Evolutionary conservation across 2,888 invertebrate genomes (phyloP), one percentile per base, ranked within the genome.

Genomic region (Agonopterix subpropinquella): DNA sequence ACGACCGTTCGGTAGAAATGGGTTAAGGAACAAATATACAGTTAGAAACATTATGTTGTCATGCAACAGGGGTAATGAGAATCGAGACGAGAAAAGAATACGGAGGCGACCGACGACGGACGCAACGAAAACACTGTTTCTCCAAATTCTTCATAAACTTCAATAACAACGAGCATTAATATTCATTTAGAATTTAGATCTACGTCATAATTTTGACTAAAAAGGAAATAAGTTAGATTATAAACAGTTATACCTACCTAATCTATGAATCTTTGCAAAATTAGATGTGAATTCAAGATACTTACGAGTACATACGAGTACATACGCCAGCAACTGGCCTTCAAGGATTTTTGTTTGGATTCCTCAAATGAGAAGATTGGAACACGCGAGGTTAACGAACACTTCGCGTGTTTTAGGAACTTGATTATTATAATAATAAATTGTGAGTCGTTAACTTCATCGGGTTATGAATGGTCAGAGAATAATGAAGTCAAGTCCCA

Each of bases 401-500:
- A 15, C 44, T 11, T 54, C 43, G 52, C 54, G 50, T 54, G 54
- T 15, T 45, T 39, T 46, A 43, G 4, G 15, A 2, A 15, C 37
- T 37, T 18, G 15, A 43, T 47, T 43, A 50, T 41, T 42, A 11
- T 9, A 42, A 37, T 11, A 9, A 41, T 45, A 43, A 45, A n/a
- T 39, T 39, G 3, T 3, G 4, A n/a, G 42, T 42, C 11, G 42
- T 42, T n/a, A 39, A n/a, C 39, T 39, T 48, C 36, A 41, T 48
- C 5, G 8, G 36, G 18, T 70, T 68, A 68, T 80, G 78, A 81
- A 84, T 80, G 77, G 62, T 59, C 57, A 56, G 59, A 49, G 45
- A 47, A 65, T 73, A 66, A 64, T 58, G 55, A 52, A 80, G 67
- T 78, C 82, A 53, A 61, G 62, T 65, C 75, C 70, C 75, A 74